A percentile compares a stretch with the other conserved stretches of the same genome.
These are phyloP conservation scores for Pectinophora gossypiella DNA, from an alignment of 1,140 invertebrate genomes.

Conservation along the genomic window DNA sequence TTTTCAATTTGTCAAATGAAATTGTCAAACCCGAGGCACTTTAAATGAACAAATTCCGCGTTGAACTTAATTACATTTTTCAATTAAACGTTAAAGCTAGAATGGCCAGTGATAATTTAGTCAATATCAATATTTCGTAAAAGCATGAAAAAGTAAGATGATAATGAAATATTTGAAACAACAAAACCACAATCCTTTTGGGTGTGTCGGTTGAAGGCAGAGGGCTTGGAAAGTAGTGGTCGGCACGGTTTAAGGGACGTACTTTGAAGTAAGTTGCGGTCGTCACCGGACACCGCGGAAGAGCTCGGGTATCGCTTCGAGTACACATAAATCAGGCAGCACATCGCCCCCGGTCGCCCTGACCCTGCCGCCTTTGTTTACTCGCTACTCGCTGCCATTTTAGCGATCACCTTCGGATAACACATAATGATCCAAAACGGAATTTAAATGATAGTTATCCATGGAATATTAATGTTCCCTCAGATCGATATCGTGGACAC, in stretches of 20 bases:
- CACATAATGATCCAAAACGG: slow-evolving; percentile 7
- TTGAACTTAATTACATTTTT: no score
- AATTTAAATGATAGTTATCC: slow-evolving; percentile 22
- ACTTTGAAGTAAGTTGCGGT: slow-evolving; percentile 42
- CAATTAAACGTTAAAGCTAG: no score
- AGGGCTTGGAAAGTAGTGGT: neutral
- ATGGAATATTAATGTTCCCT: slow-evolving; percentile 23
- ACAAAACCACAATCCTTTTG: slow-evolving; percentile 1
- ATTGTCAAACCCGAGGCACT: no score
- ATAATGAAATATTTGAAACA: neutral
- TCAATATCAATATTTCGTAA: no score
- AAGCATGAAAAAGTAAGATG: no score
- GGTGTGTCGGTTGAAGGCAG: neutral
- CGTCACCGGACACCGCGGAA: slow-evolving; percentile 60
- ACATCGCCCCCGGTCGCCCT: slow-evolving; percentile 41
- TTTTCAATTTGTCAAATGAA: no score
- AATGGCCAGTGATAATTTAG: no score
- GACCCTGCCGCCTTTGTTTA: slow-evolving; percentile 49
- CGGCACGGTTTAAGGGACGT: slow-evolving; percentile 33
- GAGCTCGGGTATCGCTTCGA: slow-evolving; percentile 45
- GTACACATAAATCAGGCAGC: slow-evolving; percentile 55
- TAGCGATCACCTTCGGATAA: slow-evolving; percentile 36
- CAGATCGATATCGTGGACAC: slow-evolving; percentile 12
- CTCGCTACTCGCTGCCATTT: slow-evolving; percentile 29
- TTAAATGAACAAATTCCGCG: no score